These are phyloP conservation scores for Diphyllodes magnificus DNA, from an alignment of 2,113 vertebrate genomes.

Conservation along the genomic window DNA sequence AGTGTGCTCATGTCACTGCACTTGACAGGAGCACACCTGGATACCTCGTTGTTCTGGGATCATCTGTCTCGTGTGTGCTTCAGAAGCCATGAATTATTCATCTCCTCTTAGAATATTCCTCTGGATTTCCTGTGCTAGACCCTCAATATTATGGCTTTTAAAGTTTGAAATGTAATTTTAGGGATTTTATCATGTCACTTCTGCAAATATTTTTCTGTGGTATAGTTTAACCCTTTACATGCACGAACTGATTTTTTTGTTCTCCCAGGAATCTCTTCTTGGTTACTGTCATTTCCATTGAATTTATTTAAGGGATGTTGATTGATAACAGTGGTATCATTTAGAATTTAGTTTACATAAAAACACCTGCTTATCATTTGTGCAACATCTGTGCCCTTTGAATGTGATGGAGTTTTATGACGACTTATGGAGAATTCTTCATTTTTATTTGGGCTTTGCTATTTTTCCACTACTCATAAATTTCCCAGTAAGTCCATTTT, in stretches of 20 bases:
- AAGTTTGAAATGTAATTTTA: neutral
- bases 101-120: neutral
- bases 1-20: constrained; percentile 11
- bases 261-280: neutral
- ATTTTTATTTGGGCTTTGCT: neutral
- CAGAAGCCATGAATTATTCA: constrained; percentile 54
- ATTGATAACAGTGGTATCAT: neutral
- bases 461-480: neutral
- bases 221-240: neutral
- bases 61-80: constrained; percentile 37
- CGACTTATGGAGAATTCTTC: neutral
- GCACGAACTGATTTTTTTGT: neutral
- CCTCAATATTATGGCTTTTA: neutral
- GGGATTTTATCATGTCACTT: neutral
- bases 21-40: constrained; percentile 42
- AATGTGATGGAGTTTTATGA: neutral
- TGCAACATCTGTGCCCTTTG: neutral
- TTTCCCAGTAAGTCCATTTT: neutral
- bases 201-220: neutral
- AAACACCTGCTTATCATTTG: constrained; percentile 15
- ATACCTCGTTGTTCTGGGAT: constrained; percentile 32
- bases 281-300: neutral
- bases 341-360: constrained; percentile 3
- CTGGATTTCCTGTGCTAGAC: neutral
- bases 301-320: neutral